These are phyloP conservation scores for Heterohyrax brucei DNA, from an alignment of 2,797 vertebrate species.

Conservation along the genomic window DNA sequence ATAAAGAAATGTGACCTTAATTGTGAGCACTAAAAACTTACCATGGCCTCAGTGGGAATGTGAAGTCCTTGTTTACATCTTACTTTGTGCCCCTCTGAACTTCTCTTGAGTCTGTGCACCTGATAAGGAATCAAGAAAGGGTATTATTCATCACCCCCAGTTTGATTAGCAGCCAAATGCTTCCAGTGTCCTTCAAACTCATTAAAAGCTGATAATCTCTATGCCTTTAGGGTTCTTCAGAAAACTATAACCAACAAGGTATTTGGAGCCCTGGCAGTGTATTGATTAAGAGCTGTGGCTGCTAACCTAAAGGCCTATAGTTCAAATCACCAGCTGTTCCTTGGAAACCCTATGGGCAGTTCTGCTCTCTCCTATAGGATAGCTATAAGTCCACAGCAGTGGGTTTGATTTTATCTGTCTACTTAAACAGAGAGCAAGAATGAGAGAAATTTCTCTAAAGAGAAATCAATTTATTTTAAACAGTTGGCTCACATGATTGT, in stretches of 20 bases:
- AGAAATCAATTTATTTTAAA: too few species aligned
- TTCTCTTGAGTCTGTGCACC: background rate
- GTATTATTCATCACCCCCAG: background rate
- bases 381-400: too few species aligned
- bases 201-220: background rate
- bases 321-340: too few species aligned
- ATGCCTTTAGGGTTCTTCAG: background rate
- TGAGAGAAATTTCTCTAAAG: too few species aligned
- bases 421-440: too few species aligned
- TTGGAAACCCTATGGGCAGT: too few species aligned
- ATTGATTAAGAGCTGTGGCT: too few species aligned
- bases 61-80: background rate
- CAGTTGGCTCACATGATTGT: background rate
- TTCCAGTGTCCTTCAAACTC: background rate
- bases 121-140: background rate
- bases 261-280: background rate
- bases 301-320: too few species aligned
- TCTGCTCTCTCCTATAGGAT: too few species aligned
- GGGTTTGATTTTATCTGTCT: too few species aligned
- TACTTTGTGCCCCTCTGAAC: background rate
- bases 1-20: background rate
- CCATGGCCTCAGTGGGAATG: background rate
- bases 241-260: background rate
- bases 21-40: background rate
- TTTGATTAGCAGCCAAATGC: conserved; percentile 2